These are phyloP conservation scores for Nothobranchius furzeri DNA, from an alignment of 2,113 vertebrate species.

Conservation along the genomic window DNA sequence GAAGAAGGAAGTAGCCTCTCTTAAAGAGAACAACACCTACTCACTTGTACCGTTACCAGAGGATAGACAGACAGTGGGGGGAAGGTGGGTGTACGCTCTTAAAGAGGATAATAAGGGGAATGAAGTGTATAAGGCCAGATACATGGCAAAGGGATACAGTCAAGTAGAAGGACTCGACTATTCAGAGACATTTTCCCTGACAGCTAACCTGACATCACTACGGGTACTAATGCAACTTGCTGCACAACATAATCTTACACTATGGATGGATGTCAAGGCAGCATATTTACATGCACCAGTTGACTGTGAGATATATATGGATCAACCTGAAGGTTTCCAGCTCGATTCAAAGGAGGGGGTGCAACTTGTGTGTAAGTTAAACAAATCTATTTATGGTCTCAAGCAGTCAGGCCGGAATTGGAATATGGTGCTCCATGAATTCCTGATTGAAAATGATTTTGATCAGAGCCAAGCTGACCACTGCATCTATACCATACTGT, in stretches of 20 bases:
- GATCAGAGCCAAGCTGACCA: too few species aligned
- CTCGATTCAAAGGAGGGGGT: not conserved
- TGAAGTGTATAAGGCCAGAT: not conserved
- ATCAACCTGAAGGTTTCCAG: not conserved
- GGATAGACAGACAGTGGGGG: not conserved
- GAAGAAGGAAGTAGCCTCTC: not conserved
- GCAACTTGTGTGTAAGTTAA: too few species aligned
- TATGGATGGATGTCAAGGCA: not conserved
- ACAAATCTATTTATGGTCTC: too few species aligned
- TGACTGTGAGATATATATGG: not conserved
- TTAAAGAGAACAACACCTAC: too few species aligned
- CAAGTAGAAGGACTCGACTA: not conserved
- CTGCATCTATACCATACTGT: too few species aligned
- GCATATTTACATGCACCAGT: not conserved
- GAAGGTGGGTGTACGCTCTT: not conserved
- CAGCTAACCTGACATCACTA: not conserved
- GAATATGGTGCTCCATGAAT: too few species aligned
- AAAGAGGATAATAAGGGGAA: conserved; percentile 1
- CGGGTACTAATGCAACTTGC: not conserved
- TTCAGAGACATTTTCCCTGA: not conserved
- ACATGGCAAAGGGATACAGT: not conserved
- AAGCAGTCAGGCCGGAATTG: too few species aligned
- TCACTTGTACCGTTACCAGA: too few species aligned
- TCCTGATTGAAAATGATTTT: too few species aligned
- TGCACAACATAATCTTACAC: not conserved